Base-by-base conservation (phyloP, 1,140 invertebrate species). In the Drosophila grimshawi region DNA sequence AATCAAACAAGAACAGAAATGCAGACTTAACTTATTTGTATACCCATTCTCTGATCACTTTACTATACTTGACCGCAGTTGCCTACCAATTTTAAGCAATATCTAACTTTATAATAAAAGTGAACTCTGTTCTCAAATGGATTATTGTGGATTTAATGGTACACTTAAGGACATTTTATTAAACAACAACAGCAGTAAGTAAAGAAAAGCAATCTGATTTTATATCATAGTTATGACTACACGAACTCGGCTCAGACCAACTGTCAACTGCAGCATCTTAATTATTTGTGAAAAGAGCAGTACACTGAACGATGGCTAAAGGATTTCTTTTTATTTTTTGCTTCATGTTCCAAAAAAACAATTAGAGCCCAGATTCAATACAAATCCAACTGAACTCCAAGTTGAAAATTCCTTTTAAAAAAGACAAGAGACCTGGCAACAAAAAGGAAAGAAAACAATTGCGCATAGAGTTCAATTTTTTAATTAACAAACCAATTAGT, bases 401-500 rank as follows among this genome's bases (percentile, higher is more conserved):
- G 51, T 43, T 61, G 33, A 11, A 49, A n/a, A 43, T 43, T 35
- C 49, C 30, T 52, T 52, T 62, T n/a, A n/a, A 35, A 27, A 10
- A 10, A 41, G 39, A 41, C 39, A 43, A n/a, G 39, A n/a, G 10
- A 43, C 10, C 10, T n/a, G n/a, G 6, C 39, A 43, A 43, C 39
- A 43, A 43, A 32, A 57, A 29, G 8, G 37, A 49, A 29, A 35
- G 43, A 48, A 83, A 64, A 70, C 53, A 41, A 64, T 64, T 46
- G 37, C 70, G 63, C 39, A 69, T 67, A 37, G 71, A 61, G 66
- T 45, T 55, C 83, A 80, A 80, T 72, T 81, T 88, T 86, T 88
- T 88, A 88, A 88, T 88, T 88, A 88, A 88, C 86, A 89, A 88
- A 88, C 85, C 85, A 88, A 88, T 88, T 88, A 88, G 85, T 89